Conservation (phyloP, 1,140 invertebrate genomes). For the Saxidomus purpurata region DNA sequence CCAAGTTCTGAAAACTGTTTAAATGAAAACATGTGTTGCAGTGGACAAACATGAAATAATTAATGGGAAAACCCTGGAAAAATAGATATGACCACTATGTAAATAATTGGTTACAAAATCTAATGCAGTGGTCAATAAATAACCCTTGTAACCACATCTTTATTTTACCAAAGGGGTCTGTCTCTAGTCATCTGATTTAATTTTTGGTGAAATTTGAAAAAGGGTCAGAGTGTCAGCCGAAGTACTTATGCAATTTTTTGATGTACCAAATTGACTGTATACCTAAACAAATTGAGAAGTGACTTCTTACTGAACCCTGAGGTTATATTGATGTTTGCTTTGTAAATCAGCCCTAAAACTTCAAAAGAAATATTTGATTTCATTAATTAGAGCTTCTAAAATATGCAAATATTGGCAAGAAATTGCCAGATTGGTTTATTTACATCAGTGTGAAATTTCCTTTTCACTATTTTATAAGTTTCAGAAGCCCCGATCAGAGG, state of each 20-base stretch:
- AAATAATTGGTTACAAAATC: background rate
- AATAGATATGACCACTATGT: background rate
- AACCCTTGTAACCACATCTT: background rate
- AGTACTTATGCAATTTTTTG: slow-evolving; percentile 22
- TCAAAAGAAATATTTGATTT: slow-evolving; percentile 10
- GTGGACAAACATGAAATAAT: too few species aligned
- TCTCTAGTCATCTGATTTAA: slow-evolving; percentile 24
- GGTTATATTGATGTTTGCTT: slow-evolving; percentile 1
- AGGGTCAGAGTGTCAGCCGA: background rate
- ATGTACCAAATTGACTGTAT: background rate
- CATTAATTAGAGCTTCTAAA: slow-evolving; percentile 2
- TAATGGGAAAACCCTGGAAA: background rate
- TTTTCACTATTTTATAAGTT: too few species aligned
- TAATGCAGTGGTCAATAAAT: slow-evolving; percentile 11
- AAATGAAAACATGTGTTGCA: too few species aligned
- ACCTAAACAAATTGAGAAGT: background rate
- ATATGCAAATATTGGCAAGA: background rate
- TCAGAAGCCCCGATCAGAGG: too few species aligned
- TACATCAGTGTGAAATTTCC: too few species aligned
- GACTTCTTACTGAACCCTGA: slow-evolving; percentile 1
- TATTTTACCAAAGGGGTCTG: background rate
- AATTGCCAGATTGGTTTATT: background rate
- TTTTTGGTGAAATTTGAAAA: slow-evolving; percentile 24
- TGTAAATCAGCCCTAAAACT: slow-evolving; percentile 2
- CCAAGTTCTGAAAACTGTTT: too few species aligned